Evolutionary conservation across 64 coral and sea anemone species (phyloP).

Genomic region (Platygyra sinensis): DNA sequence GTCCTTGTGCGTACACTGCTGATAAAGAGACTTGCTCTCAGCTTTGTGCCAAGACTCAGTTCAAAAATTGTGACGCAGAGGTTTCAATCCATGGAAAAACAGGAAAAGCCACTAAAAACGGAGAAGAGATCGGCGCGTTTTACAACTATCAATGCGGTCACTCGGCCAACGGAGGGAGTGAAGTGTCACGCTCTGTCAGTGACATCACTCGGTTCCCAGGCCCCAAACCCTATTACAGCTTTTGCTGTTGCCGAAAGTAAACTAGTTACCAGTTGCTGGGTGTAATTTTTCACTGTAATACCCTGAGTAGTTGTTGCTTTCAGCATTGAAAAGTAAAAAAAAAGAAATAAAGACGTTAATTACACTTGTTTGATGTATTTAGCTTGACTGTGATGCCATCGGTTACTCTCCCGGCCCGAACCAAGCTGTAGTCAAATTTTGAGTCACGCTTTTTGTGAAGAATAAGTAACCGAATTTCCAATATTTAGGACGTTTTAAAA

Average conservation of each 20-base stretch:
- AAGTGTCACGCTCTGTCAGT: not conserved
- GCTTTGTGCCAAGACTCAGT: conserved; percentile 31
- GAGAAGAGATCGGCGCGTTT: conserved; percentile 32
- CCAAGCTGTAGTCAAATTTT: no score
- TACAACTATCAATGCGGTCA: conserved; percentile 51
- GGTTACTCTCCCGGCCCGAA: no score
- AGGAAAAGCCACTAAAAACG: conserved; percentile 43
- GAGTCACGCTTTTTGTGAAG: no score
- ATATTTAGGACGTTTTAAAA: no score
- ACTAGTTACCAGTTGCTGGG: not conserved
- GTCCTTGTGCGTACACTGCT: conserved; percentile 25
- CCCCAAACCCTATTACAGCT: conserved; percentile 19
- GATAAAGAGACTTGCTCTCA: conserved; percentile 41
- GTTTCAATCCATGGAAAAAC: conserved; percentile 49
- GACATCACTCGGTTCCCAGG: not conserved
- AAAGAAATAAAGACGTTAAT: not conserved
- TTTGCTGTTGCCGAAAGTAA: conserved; percentile 66
- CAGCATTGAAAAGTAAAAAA: not conserved
- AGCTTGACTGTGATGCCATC: not conserved
- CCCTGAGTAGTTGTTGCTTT: not conserved
- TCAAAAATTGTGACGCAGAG: conserved; percentile 42
- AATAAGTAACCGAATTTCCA: no score
- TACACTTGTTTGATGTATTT: not conserved
- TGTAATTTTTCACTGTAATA: not conserved
- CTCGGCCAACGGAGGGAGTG: conserved; percentile 29